Evolutionary conservation across 1,140 invertebrate genomes (phyloP).

Genomic region (Glossosoma conforme): DNA sequence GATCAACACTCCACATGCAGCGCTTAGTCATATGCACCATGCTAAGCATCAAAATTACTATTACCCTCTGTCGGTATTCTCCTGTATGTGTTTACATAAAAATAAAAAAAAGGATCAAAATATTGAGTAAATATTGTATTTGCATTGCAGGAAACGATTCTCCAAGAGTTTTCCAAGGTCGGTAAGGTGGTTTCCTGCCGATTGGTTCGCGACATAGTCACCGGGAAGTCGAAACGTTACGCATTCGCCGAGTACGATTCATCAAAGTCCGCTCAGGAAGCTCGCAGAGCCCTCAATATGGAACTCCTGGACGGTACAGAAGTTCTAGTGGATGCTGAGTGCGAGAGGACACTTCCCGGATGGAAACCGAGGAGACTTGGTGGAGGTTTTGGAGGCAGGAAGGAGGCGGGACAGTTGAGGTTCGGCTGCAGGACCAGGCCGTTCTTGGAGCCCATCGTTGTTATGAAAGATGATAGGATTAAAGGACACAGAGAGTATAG

Average conservation of each 20-base stretch:
- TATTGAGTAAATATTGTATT: too few relatives aligned
- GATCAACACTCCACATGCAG: too few relatives aligned
- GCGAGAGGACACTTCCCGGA: constrained; percentile 57
- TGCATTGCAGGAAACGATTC: constrained; percentile 49
- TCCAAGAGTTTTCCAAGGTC: constrained; percentile 60
- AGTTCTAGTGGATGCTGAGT: constrained; percentile 67
- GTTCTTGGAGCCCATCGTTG: constrained; percentile 60
- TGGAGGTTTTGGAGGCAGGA: constrained; percentile 82
- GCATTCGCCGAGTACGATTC: constrained; percentile 79
- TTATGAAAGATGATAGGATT: background rate
- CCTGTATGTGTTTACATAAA: too few relatives aligned
- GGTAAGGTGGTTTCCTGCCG: constrained; percentile 64
- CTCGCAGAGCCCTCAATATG: constrained; percentile 53
- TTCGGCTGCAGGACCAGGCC: constrained; percentile 78
- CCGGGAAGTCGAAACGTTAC: constrained; percentile 76
- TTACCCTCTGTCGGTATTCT: too few relatives aligned
- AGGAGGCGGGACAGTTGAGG: constrained; percentile 81
- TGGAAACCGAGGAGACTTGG: constrained; percentile 83
- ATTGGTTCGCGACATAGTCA: constrained; percentile 75
- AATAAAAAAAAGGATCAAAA: too few relatives aligned
- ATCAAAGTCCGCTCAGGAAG: constrained; percentile 55
- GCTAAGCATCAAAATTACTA: too few relatives aligned
- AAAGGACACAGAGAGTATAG: constrained; percentile 1
- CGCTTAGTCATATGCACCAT: too few relatives aligned
- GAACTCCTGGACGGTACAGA: constrained; percentile 56